A percentile compares a stretch with the other conserved stretches of the same genome.
Conservation (phyloP, 2,113 vertebrate genomes). For the Uria lomvia region DNA sequence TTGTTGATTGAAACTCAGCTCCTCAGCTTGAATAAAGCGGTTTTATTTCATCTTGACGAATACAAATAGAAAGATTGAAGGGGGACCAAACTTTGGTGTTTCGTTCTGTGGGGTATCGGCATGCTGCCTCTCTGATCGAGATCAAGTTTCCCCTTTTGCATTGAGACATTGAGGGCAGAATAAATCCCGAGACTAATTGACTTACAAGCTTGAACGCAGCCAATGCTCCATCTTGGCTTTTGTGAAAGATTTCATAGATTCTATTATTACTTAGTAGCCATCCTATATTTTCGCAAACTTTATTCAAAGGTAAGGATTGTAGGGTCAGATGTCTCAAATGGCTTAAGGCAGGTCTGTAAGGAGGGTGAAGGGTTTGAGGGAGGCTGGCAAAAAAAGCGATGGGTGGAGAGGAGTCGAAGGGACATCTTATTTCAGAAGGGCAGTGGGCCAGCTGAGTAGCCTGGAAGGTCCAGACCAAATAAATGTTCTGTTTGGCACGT, state of each 20-base stretch:
- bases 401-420: background rate
- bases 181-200: slow-evolving; percentile 1
- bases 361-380: background rate
- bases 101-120: background rate
- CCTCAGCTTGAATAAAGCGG: background rate
- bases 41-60: background rate
- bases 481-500: background rate
- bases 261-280: background rate
- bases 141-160: background rate
- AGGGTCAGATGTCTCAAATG: background rate
- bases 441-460: background rate
- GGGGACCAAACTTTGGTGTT: background rate
- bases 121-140: background rate
- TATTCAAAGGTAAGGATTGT: background rate
- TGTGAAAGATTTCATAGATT: background rate
- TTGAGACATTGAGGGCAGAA: background rate
- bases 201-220: background rate
- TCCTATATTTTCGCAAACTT: background rate
- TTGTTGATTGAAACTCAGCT: background rate
- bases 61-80: background rate
- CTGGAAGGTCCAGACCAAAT: background rate
- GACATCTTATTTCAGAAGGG: background rate
- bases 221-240: background rate
- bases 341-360: no score
- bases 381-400: background rate